phyloP scores from a whole-genome alignment of 2,113 vertebrate species.

The Crotophaga sulcirostris region DNA sequence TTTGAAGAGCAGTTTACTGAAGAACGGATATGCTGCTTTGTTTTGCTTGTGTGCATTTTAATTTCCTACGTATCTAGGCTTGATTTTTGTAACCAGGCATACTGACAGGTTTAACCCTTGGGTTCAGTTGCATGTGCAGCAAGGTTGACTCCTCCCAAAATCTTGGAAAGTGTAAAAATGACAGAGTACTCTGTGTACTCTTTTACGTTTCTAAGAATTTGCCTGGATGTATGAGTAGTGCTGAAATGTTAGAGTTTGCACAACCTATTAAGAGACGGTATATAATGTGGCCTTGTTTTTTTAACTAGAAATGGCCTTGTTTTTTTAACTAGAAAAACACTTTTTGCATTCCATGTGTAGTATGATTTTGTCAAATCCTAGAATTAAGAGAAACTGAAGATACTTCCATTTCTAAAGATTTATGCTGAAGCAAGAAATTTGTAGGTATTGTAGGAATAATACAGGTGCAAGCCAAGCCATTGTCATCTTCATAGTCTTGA shows the following conservation, averaged over 20 bases:
- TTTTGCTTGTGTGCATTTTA: background rate
- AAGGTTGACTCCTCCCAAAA: background rate
- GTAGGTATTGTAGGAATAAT: background rate
- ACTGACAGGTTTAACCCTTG: background rate
- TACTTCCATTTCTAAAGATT: background rate
- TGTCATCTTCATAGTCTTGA: background rate
- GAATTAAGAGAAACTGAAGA: background rate
- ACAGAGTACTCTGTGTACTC: background rate
- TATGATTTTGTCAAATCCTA: background rate
- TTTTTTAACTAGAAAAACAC: background rate
- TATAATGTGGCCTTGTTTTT: background rate
- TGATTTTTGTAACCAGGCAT: background rate
- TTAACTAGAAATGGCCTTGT: background rate
- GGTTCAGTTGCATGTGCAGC: background rate
- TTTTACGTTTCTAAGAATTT: background rate
- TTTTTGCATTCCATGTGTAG: background rate
- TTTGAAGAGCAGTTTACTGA: background rate
- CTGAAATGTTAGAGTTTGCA: background rate
- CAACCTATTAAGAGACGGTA: background rate
- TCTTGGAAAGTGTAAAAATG: background rate
- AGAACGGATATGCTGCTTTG: background rate
- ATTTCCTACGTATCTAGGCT: background rate
- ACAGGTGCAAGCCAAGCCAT: background rate
- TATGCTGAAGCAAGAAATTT: background rate
- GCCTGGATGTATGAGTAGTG: background rate